Conservation (phyloP, 92 coral and sea anemone genomes). For the Zoanthus solanderi region DNA sequence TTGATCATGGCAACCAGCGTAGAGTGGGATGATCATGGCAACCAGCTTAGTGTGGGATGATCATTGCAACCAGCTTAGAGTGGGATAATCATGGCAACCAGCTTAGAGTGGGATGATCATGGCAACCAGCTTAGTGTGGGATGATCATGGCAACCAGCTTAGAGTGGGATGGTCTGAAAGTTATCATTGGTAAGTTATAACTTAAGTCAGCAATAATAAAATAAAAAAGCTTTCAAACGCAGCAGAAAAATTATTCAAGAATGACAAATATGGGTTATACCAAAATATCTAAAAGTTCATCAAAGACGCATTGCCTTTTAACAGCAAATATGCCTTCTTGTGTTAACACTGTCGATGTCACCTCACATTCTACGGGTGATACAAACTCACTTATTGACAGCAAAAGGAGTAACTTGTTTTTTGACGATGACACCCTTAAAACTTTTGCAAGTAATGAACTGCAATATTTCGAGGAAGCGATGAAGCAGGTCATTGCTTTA, state of each 20-base stretch:
- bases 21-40: too few relatives aligned
- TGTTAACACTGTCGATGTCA: slow-evolving; percentile 32
- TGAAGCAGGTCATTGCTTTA: neutral
- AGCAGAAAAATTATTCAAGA: slow-evolving; percentile 23
- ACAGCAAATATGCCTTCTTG: slow-evolving; percentile 36
- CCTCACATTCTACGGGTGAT: slow-evolving; percentile 23
- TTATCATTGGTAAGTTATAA: too few relatives aligned
- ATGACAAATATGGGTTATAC: slow-evolving; percentile 34
- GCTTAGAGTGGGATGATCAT: too few relatives aligned
- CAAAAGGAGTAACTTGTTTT: slow-evolving; percentile 42
- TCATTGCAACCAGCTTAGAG: too few relatives aligned
- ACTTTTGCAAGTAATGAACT: slow-evolving; percentile 12
- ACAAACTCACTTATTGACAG: slow-evolving; percentile 6
- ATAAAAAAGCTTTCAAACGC: slow-evolving; percentile 31
- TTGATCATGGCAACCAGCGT: too few relatives aligned
- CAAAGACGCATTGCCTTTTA: neutral
- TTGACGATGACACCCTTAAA: slow-evolving; percentile 26
- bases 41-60: too few relatives aligned
- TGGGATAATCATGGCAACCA: too few relatives aligned
- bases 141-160: too few relatives aligned
- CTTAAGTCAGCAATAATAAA: neutral
- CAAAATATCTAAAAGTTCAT: neutral
- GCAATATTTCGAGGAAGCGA: neutral
- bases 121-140: too few relatives aligned
- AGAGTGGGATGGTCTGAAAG: too few relatives aligned